These are phyloP conservation scores for Drosophila subobscura DNA, from an alignment of 1,140 invertebrate genomes.

Conservation along the genomic window DNA sequence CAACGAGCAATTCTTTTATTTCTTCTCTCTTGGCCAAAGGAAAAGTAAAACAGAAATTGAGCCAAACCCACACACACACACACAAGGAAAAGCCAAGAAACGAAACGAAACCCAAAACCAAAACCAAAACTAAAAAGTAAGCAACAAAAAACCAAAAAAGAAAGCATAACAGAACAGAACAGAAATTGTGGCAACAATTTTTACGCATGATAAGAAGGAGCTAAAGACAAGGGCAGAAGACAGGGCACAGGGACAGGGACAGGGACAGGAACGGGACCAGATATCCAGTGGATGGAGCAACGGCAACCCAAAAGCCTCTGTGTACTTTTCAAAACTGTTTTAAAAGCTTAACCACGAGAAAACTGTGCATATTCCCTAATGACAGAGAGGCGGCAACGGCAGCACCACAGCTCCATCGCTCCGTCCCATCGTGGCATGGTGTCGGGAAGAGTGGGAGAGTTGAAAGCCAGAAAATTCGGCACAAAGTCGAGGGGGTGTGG, in stretches of 20 bases:
- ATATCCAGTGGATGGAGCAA: neutral
- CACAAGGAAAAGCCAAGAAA: conserved; percentile 1
- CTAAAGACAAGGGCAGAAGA: neutral
- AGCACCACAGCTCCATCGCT: too few species aligned
- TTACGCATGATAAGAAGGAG: conserved; percentile 25
- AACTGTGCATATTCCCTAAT: conserved; percentile 80
- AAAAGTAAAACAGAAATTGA: conserved; percentile 49
- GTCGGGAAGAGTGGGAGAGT: neutral
- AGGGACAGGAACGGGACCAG: neutral
- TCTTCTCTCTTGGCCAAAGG: conserved; percentile 11
- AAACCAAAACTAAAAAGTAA: conserved; percentile 58
- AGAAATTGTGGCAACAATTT: conserved; percentile 38
- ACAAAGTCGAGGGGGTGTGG: conserved; percentile 34
- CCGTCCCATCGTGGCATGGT: neutral
- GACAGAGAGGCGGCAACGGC: conserved; percentile 38
- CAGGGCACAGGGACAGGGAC: neutral
- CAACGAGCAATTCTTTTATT: conserved; percentile 69
- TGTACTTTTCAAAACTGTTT: conserved; percentile 78
- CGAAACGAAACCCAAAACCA: conserved; percentile 35
- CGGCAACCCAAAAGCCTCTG: conserved; percentile 17
- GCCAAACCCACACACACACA: conserved; percentile 38
- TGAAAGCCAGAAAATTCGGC: conserved; percentile 33
- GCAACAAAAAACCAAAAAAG: conserved; percentile 11
- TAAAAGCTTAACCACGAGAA: conserved; percentile 79
- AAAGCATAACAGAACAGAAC: neutral